Base-by-base conservation (phyloP, 2,888 invertebrate genomes). In the Spisula subtruncata region DNA sequence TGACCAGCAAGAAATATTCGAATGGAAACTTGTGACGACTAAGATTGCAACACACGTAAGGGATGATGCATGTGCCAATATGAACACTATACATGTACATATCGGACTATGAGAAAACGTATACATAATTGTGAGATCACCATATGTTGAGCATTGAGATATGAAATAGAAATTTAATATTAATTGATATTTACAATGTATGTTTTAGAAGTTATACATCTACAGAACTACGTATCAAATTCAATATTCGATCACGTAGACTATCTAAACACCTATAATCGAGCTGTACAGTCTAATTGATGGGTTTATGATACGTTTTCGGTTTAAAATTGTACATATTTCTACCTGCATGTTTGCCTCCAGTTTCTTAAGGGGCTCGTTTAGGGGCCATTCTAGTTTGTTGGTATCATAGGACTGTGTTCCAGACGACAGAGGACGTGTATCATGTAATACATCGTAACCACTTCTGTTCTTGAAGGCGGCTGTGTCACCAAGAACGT, bases 331-430 rank as follows among this genome's bases (percentile, higher is more conserved):
- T 5, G 6, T 60, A 25, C 20, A 60, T 10, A 25, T 1, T n/a
- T 0, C 25, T 88, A 95, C 96, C 95, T 96, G 95, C 35, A 94
- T 89, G 16, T 97, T 92, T 0, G 98, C 98, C 96, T 98, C 98
- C 51, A 98, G 93, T 96, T 98, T 98, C 0, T 98, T 97, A 14
- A 98, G 97, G 0, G 98, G 98, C 95, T 98, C 97, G 91, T 98
- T 98, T n/a, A 98, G 95, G 0, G 98, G 98, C 97, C 98, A 98
- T 29, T 98, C 95, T 51, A 97, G 97, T 95, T 98, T 97, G 92
- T 98, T 97, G 0, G 98, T 98, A 84, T 98, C 98, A 95, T 97
- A 98, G 60, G 97, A 97, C 96, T 98, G 98, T 10, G 97, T 97
- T 0, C 98, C 98, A 25, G 97, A 97, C 0, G 98, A 98, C 0